Base-by-base conservation (phyloP, 2,888 invertebrate species). In the Mesoligia furuncula region DNA sequence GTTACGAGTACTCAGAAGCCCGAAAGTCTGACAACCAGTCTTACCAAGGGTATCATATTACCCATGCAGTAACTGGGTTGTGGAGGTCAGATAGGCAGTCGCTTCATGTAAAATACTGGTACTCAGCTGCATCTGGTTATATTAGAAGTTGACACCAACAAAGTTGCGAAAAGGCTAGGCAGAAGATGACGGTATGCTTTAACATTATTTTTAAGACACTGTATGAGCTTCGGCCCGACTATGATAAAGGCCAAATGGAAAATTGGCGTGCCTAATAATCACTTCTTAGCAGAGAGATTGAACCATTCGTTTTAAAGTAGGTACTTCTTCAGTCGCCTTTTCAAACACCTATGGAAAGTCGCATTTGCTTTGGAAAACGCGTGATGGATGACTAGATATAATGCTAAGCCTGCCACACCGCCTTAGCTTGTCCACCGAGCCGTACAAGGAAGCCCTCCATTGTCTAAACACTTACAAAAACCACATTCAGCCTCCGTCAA, bases 401-500 rank as follows among this genome's bases (percentile, higher is more conserved):
- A 15, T 24, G 27, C 39, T 1, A 20, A 39, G 42, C 36, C 57
- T 36, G n/a, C 42, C 61, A 36, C 45, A 57, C 61, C 64, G 73
- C 24, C 61, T 51, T 59, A 45, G 39, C 42, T 13, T 17, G 6
- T 5, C 71, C 61, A 57, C 9, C 57, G 69, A 75, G 39, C 45
- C 39, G 57, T 2, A 59, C 64, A 48, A 75, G 65, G 66, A 66
- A 67, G 36, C 74, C 74, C 54, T 57, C 79, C 57, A 75, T 84
- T 84, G 78, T 85, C 65, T 75, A 57, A 84, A 80, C 66, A 78
- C 77, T 84, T 69, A 81, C 65, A 83, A 71, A 70, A 75, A 48
- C 73, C 48, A 73, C 83, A 80, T 90, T 90, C 85, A 84, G 70
- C 81, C 75, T 65, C 85, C 82, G 80, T 88, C 86, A 88, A 81